Conservation (phyloP, 2,888 invertebrate genomes). For the Nezara viridula region DNA sequence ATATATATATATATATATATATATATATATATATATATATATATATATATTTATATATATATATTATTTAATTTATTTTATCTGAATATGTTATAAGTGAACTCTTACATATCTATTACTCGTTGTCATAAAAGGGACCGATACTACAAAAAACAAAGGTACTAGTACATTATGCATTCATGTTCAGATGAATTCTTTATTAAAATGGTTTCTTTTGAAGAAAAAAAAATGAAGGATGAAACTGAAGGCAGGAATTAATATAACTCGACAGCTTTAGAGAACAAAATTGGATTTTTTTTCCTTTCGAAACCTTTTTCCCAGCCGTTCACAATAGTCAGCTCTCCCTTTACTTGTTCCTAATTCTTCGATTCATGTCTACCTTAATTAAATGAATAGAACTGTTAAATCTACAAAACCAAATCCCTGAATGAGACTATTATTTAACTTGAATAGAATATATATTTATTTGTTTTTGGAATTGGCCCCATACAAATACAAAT, state of each 20-base stretch:
- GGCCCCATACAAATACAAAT: too few relatives aligned
- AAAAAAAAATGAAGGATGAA: neutral
- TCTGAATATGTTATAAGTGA: too few relatives aligned
- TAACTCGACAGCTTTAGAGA: neutral
- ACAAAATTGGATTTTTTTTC: neutral
- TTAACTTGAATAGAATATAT: too few relatives aligned
- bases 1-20: too few relatives aligned
- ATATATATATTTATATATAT: too few relatives aligned
- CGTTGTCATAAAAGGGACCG: too few relatives aligned
- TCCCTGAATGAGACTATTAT: too few relatives aligned
- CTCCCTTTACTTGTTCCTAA: neutral
- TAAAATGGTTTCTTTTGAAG: neutral
- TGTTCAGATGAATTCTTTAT: neutral
- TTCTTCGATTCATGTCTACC: neutral
- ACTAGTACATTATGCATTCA: neutral
- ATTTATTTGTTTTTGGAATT: too few relatives aligned
- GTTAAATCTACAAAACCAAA: neutral
- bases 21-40: too few relatives aligned
- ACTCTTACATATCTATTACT: too few relatives aligned
- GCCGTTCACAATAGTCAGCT: neutral
- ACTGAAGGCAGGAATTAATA: neutral
- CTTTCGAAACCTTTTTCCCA: neutral
- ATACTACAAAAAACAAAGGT: neutral
- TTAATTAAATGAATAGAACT: constrained; percentile 4
- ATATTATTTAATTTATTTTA: too few relatives aligned